Evolutionary conservation across 2,113 vertebrate species (phyloP), one percentile per base, ranked within the genome.

Genomic region (Harpagus bidentatus): DNA sequence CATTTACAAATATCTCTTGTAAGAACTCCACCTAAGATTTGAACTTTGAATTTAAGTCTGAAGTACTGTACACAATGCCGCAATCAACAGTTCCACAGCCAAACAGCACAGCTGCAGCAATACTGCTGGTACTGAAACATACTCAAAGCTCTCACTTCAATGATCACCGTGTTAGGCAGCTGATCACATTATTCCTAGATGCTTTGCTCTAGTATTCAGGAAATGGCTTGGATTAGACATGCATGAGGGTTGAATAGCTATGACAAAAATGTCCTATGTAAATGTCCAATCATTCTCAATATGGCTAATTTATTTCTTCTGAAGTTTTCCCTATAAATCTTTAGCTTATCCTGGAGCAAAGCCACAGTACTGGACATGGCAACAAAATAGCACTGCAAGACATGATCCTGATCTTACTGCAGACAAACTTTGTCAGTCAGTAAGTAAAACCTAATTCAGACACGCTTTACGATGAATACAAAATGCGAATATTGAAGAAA

Each of bases 111-210:
- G 96, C 82, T 91, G 94, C 65, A 63, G 56, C 36, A 69, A 9
- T 6, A 13, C 28, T 69, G 56, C 65, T 25, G 34, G 28, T 70
- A 82, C 47, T 13, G 23, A 62, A 45, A 59, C 0, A 31, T 0
- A 1, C 25, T 36, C 84, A 23, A 34, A 90, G 52, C 52, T 34
- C 73, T 12, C 47, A 13, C 38, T 47, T 11, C 47, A 14, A 47
- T 0, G 0, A 50, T 4, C 0, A 0, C 1, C 1, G 2, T 0
- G 0, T 9, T 21, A 71, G 28, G 55, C 73, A 88, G 66, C 74
- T 63, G 66, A 21, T 50, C 72, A 38, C n/a, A 47, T 4, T 13
- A 77, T 9, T 69, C 26, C 82, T 28, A 20, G 6, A 87, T 3
- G 1, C 62, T 78, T 66, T 74, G n/a, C 56, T 47, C 32, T 22